Conservation (phyloP, 1,140 invertebrate species). For the Homalodisca vitripennis region DNA sequence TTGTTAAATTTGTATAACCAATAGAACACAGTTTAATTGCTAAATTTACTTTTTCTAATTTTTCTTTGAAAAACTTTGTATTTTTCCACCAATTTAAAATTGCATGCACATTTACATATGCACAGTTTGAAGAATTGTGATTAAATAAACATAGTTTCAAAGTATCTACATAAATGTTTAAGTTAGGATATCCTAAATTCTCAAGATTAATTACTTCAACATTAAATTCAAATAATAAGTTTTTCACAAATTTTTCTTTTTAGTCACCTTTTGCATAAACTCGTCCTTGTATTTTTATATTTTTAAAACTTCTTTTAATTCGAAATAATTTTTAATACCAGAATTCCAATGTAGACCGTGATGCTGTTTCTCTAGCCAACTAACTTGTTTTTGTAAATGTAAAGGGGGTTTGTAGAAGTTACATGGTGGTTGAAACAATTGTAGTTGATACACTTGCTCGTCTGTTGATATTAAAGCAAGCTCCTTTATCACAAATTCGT, state of each 20-base stretch:
- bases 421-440: too few relatives aligned
- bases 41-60: slow-evolving; percentile 9
- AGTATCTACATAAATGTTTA: background rate
- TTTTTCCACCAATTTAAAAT: slow-evolving; percentile 8
- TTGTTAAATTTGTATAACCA: background rate
- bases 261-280: slow-evolving; percentile 4
- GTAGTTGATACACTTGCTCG: too few relatives aligned
- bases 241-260: slow-evolving; percentile 10
- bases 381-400: slow-evolving; percentile 14
- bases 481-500: too few relatives aligned
- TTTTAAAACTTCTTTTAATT: slow-evolving; percentile 17
- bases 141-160: slow-evolving; percentile 9
- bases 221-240: background rate
- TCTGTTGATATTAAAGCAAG: too few relatives aligned
- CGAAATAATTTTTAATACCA: background rate
- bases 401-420: too few relatives aligned
- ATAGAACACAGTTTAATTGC: slow-evolving; percentile 4
- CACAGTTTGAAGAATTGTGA: background rate
- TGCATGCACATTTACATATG: slow-evolving; percentile 6
- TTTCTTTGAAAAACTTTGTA: background rate
- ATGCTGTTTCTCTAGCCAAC: slow-evolving; percentile 7
- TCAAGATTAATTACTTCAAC: slow-evolving; percentile 5
- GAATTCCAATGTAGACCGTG: slow-evolving; percentile 7
- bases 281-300: background rate
- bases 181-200: slow-evolving; percentile 8